Base-by-base conservation (phyloP, 2,888 invertebrate genomes). In the Leucophenga montana region DNA sequence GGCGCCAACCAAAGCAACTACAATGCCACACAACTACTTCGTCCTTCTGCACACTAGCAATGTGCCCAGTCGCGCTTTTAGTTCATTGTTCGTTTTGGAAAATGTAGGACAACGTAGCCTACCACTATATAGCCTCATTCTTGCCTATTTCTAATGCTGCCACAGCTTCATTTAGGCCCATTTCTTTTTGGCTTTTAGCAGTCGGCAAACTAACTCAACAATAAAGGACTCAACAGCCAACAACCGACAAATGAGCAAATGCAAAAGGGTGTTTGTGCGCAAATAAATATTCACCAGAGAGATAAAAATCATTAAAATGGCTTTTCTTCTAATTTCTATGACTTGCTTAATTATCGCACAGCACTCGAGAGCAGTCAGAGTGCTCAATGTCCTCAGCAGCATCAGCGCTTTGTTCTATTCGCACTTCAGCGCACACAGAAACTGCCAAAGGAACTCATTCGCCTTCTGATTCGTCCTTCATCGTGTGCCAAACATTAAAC, bases 261-360 rank as follows among this genome's bases (percentile, higher is more conserved):
- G 70, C 76, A 53, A 78, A 78, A 81, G 83, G 76, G 78, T 76
- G 79, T 75, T 46, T 62, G 62, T 62, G 59, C 62, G 44, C 62
- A 64, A 27, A 64, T 64, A 64, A 64, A 64, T 64, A 64, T 64
- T 64, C 62, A 64, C 62, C 14, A 64, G 59, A 57, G 46, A 67
- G 81, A 83, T 79, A 82, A 78, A 81, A 84, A 81, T 81, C 83
- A 84, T 81, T 83, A 78, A 84, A 81, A 84, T 84, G 83, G 80
- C 74, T 77, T 78, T 83, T 84, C 84, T 77, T 83, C 81, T 84
- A 81, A 81, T 81, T 81, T 81, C 81, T 77, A 81, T 84, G 81
- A 84, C 84, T 84, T 84, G 84, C 84, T 81, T 81, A 81, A 81
- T 81, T 84, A 81, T 84, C 83, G 75, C 82, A 82, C 77, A 72